Percentiles rank a stretch among this genome's conserved stretches.
These are phyloP conservation scores for Anthonomus grandis DNA, from an alignment of 1,140 invertebrate species.

Conservation along the genomic window DNA sequence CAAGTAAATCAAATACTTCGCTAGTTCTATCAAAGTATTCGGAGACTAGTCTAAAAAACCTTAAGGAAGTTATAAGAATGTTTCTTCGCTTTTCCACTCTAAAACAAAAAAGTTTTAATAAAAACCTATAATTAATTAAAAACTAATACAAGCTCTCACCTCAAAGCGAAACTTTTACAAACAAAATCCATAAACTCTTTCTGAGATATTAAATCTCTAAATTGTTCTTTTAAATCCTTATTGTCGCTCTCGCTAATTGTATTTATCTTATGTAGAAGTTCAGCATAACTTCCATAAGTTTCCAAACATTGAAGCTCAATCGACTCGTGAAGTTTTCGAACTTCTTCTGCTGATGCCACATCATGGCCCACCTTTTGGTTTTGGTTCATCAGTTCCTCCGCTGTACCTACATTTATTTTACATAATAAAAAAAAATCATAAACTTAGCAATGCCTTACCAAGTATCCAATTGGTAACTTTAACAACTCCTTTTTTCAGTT, in stretches of 20 bases:
- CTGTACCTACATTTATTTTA: constrained; percentile 62
- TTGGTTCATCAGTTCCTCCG: constrained; percentile 66
- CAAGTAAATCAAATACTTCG: constrained; percentile 63
- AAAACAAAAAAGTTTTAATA: background rate
- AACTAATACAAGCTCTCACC: constrained; percentile 35
- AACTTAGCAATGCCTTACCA: constrained; percentile 4
- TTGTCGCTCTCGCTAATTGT: constrained; percentile 48
- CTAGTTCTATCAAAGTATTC: constrained; percentile 67
- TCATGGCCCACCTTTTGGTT: constrained; percentile 71
- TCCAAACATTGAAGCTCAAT: constrained; percentile 75
- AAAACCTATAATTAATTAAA: background rate
- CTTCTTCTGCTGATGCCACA: constrained; percentile 64
- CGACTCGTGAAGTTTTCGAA: constrained; percentile 69
- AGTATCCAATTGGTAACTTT: constrained; percentile 75
- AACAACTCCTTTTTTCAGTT: constrained; percentile 61
- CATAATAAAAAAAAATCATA: background rate
- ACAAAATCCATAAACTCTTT: constrained; percentile 79
- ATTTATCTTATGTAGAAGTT: constrained; percentile 68
- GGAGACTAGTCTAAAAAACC: constrained; percentile 72
- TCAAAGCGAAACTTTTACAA: constrained; percentile 70
- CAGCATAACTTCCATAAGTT: constrained; percentile 72
- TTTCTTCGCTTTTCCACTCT: constrained; percentile 67
- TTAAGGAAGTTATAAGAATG: constrained; percentile 70
- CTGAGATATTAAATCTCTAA: constrained; percentile 60
- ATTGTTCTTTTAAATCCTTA: constrained; percentile 49